Base-by-base conservation (phyloP, 2,113 vertebrate genomes). In the Anolis carolinensis region DNA sequence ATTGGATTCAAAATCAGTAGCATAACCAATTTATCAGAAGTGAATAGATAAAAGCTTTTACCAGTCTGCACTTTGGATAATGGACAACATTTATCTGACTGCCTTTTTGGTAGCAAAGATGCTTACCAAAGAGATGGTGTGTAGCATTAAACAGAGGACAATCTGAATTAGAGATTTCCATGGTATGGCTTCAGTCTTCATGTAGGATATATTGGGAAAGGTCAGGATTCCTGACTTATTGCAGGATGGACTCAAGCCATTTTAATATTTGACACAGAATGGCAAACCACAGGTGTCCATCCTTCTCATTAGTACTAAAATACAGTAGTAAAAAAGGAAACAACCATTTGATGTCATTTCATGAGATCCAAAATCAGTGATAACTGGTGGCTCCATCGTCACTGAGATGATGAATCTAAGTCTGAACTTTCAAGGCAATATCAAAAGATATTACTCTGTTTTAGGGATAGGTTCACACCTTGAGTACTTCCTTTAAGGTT, bases 1-100 rank as follows among this genome's bases (percentile, higher is more conserved):
- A 50, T 67, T 86, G 50, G 75, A 85, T 82, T 91, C 76, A 79
- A 89, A 81, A 85, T 81, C 63, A 84, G n/a, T 75, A 85, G 23
- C 1, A 0, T 11, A 48, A 68, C 10, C 44, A 65, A 0, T 63
- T 89, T 81, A 80, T 36, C 8, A 71, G 87, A 89, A 86, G 16
- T 27, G 4, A 85, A 75, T 90, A 73, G 34, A 20, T 67, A 44
- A 65, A 62, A 3, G 14, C 25, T 70, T 90, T 72, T 83, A 5
- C 32, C 36, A 55, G 30, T 74, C 10, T 18, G 2, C 50, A 81
- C n/a, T 87, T 88, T 32, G 48, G 2, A 5, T 80, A 50, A 82
- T 32, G 11, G 0, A 74, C 62, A 79, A 48, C 82, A 79, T 0
- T 44, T 36, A 70, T 30, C 30, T 81, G n/a, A 68, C 25, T 73